Base-by-base conservation (phyloP, 2,113 vertebrate species). In the Macrotus californicus region DNA sequence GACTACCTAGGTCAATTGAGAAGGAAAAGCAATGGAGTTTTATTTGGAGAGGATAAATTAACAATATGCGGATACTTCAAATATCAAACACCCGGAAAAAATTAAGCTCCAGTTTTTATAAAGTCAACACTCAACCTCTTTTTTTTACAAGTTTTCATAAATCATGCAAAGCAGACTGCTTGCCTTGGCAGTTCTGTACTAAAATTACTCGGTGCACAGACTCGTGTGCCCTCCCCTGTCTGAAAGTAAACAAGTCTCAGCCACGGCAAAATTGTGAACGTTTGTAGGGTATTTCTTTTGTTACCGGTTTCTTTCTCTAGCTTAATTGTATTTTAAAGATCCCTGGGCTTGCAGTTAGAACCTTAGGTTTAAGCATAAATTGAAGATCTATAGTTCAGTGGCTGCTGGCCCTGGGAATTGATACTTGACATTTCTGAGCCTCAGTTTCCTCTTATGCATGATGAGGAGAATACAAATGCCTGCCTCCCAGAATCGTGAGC, bases 151-250 rank as follows among this genome's bases (percentile, higher is more conserved):
- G 50, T 91, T 89, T 92, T 97, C 87, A 94, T 95, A 97, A 92
- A 96, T 96, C 96, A 95, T 93, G 96, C 94, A 95, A 95, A 95
- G 64, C 93, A 83, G 82, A 43, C 89, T 93, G 79, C 82, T 61
- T 75, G 56, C 54, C 36, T 94, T 91, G 82, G 93, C 89, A 87
- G 86, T 64, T 93, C 48, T 61, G 12, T 31, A 46, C 79, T 93
- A 59, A 96, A 96, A 94, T 94, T 34, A 84, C 91, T 91, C 73
- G 29, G 50, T 1, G 9, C 82, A 86, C 79, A 75, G 18, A 85
- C 52, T 61, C 69, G 2, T 0, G 31, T 39, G 24, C 83, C 91
- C 69, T 79, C 79, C 36, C 66, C 81, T 9, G 64, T 34, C 16
- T 69, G 61, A 79, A 67, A 46, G 95, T 70, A 86, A 96, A 92